A percentile compares a stretch with the other conserved stretches of the same genome.
Evolutionary conservation across 2,797 vertebrate genomes (phyloP).

Genomic region (Staurois parvus): DNA sequence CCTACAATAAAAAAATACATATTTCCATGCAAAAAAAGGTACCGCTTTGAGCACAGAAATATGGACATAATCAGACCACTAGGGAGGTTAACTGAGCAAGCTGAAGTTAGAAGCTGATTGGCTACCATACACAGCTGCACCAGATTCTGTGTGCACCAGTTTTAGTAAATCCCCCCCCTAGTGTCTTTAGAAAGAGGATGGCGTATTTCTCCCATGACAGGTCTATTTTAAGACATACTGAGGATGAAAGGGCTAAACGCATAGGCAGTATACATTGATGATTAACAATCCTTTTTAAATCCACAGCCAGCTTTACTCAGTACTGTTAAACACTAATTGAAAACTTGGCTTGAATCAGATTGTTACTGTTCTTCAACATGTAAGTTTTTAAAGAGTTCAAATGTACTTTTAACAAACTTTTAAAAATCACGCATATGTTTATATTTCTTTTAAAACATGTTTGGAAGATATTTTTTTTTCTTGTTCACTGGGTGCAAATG

Average conservation of each 20-base stretch:
- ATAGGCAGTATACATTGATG: conserved; percentile 66
- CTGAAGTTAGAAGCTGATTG: no score
- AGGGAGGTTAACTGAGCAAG: no score
- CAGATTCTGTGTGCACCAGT: no score
- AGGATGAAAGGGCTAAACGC: conserved; percentile 64
- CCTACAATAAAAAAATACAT: no score
- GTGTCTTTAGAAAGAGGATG: not conserved
- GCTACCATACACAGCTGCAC: no score
- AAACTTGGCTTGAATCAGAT: conserved; percentile 69
- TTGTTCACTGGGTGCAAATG: conserved; percentile 65
- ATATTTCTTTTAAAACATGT: conserved; percentile 73
- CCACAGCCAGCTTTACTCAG: conserved; percentile 77
- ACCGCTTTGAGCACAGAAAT: no score
- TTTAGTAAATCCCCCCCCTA: no score
- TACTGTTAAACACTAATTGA: conserved; percentile 71
- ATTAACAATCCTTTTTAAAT: conserved; percentile 62
- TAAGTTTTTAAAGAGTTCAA: conserved; percentile 76
- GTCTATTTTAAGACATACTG: not conserved
- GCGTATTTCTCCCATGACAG: not conserved
- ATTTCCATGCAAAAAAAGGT: no score
- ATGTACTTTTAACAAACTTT: conserved; percentile 80
- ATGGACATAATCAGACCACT: no score
- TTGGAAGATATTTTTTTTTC: conserved; percentile 71
- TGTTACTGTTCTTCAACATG: conserved; percentile 70
- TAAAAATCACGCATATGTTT: conserved; percentile 76